These are phyloP conservation scores for Pomacea maculata DNA, from an alignment of 1,140 invertebrate species.

Conservation along the genomic window DNA sequence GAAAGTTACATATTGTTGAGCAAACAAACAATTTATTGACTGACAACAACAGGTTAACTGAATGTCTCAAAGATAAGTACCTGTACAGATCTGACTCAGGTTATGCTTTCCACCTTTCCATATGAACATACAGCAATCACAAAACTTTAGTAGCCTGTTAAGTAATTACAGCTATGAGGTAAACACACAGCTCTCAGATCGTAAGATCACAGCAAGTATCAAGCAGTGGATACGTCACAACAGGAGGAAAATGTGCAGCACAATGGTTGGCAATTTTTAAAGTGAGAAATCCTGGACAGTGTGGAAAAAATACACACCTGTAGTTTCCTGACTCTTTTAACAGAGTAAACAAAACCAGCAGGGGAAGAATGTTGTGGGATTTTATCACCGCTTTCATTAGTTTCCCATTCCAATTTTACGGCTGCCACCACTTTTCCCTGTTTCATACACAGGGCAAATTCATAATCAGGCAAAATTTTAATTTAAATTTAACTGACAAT, in stretches of 20 bases:
- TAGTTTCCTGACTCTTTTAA: constrained; percentile 51
- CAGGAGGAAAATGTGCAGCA: too few relatives aligned
- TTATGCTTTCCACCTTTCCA: not conserved
- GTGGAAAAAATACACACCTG: constrained; percentile 10
- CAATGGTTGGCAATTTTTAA: too few relatives aligned
- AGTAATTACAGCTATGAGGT: too few relatives aligned
- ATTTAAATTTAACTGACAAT: not conserved
- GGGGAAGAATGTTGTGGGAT: constrained; percentile 28
- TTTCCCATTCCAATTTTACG: constrained; percentile 41
- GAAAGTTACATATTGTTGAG: too few relatives aligned
- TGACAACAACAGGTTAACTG: not conserved
- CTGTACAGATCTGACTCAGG: not conserved
- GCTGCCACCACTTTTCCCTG: constrained; percentile 48
- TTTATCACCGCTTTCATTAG: constrained; percentile 29
- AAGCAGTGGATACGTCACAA: too few relatives aligned
- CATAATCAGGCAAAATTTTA: too few relatives aligned
- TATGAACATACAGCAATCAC: not conserved
- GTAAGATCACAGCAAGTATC: too few relatives aligned
- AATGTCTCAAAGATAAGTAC: not conserved
- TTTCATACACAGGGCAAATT: not conserved
- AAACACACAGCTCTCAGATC: too few relatives aligned
- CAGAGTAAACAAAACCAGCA: constrained; percentile 52
- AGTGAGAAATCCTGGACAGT: too few relatives aligned
- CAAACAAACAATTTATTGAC: too few relatives aligned
- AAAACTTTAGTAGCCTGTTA: too few relatives aligned